Evolutionary conservation across 2,113 vertebrate species (phyloP), one percentile per base, ranked within the genome.

Genomic region (Nibea albiflora): DNA sequence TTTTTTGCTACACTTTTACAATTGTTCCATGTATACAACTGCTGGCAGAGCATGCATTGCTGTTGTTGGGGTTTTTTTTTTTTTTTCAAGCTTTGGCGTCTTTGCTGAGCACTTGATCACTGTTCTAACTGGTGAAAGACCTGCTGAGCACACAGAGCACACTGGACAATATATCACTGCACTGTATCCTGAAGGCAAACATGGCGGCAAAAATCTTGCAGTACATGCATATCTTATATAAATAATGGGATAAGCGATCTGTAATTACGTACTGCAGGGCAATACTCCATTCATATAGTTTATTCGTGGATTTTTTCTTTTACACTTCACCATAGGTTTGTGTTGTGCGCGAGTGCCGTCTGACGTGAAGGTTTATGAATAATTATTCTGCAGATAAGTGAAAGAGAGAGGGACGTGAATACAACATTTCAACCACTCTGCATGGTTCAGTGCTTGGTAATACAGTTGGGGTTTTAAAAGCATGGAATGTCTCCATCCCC

Each of bases 361-460:
- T 56, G 24, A 67, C 44, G 47, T 76, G 57, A 71, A 26, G 15
- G 44, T 76, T 75, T 44, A 58, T 20, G 50, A 72, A 56, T 46
- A 47, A 42, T 66, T 28, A 54, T 73, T 60, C 65, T 67, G 49
- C 67, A 60, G 46, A 54, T 58, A 57, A 49, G 35, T 67, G 44
- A 46, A 54, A 80, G 44, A 78, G 24, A 80, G 44, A 76, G 24
- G 10, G 42, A 83, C 50, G 62, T 62, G 66, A 75, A 53, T 61
- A 68, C 57, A 87, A 73, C 81, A 65, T 66, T 53, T 73, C 7
- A 77, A 60, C 28, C 65, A 53, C 60, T 87, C 67, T 76, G 68
- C 78, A 70, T 79, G 77, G 49, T 88, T 85, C 87, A 87, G 88
- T 90, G 85, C 89, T 92, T 89, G 60, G 57, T 81, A 83, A 85